phyloP scores from a whole-genome alignment of 2,888 invertebrate species.

The Craniophora ligustri region DNA sequence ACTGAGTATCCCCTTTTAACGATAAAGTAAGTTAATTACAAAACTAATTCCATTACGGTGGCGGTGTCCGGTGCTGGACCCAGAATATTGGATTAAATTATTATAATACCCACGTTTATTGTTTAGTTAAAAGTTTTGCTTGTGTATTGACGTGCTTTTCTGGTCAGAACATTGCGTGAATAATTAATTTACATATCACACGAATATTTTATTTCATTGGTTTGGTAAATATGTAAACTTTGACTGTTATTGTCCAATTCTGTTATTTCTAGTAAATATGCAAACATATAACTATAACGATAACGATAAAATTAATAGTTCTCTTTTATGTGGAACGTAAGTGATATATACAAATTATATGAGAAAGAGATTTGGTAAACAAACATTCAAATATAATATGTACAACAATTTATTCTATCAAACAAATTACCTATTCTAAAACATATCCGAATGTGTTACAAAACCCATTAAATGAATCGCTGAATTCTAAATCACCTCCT shows the following conservation, averaged over 20 bases:
- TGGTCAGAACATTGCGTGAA: constrained; percentile 25
- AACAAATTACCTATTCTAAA: constrained; percentile 11
- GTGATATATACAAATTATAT: too few relatives aligned
- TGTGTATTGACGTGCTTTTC: constrained; percentile 45
- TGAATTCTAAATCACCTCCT: constrained; percentile 23
- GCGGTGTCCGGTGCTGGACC: constrained; percentile 58
- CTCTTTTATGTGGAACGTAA: too few relatives aligned
- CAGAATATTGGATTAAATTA: constrained; percentile 64
- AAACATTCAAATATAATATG: too few relatives aligned
- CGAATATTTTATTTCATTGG: constrained; percentile 40
- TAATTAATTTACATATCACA: constrained; percentile 23
- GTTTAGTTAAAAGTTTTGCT: constrained; percentile 49
- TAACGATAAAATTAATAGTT: too few relatives aligned
- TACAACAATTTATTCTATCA: too few relatives aligned
- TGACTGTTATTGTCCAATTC: constrained; percentile 10
- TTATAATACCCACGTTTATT: constrained; percentile 57
- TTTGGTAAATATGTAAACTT: background rate
- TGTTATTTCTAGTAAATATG: too few relatives aligned
- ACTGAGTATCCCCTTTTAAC: constrained; percentile 70
- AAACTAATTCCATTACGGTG: constrained; percentile 78
- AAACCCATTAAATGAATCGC: constrained; percentile 11
- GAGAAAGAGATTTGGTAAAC: too few relatives aligned
- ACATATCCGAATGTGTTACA: constrained; percentile 19
- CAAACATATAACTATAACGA: too few relatives aligned
- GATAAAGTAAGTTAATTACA: constrained; percentile 77